A percentile compares a stretch with the other conserved stretches of the same genome.
phyloP scores from a whole-genome alignment of 2,888 invertebrate species.

The Pristionchus mayeri region DNA sequence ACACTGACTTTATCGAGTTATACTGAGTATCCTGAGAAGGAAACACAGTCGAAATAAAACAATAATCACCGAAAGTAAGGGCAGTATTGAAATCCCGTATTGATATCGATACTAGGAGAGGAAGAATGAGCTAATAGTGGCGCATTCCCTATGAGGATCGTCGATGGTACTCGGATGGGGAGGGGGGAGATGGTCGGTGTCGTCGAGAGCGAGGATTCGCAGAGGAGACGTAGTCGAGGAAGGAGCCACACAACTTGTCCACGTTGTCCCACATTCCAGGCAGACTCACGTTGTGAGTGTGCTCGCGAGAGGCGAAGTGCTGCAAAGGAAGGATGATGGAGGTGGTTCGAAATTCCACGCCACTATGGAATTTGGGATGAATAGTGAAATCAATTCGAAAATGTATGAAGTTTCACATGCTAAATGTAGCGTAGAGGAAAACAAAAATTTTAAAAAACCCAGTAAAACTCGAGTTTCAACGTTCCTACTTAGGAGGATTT shows the following conservation, averaged over 20 bases:
- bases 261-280: slow-evolving; percentile 24
- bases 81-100: slow-evolving; percentile 2
- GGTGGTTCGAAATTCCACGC: not conserved
- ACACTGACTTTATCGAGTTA: not conserved
- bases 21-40: not conserved
- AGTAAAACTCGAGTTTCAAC: no score
- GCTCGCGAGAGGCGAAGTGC: slow-evolving; percentile 44
- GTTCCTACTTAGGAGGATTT: no score
- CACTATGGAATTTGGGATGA: no score
- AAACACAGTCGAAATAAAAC: not conserved
- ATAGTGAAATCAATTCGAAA: no score
- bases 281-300: not conserved
- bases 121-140: not conserved
- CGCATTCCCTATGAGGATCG: not conserved
- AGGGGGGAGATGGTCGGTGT: slow-evolving; percentile 36
- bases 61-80: slow-evolving; percentile 12
- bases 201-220: not conserved
- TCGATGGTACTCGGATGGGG: slow-evolving; percentile 1
- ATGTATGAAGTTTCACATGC: no score
- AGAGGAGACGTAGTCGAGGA: slow-evolving; percentile 18
- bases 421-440: no score
- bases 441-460: no score
- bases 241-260: slow-evolving; percentile 38
- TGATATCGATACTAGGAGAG: not conserved
- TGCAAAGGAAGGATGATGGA: not conserved